phyloP scores from a whole-genome alignment of 2,797 vertebrate genomes.

The Notolabrus celidotus region DNA sequence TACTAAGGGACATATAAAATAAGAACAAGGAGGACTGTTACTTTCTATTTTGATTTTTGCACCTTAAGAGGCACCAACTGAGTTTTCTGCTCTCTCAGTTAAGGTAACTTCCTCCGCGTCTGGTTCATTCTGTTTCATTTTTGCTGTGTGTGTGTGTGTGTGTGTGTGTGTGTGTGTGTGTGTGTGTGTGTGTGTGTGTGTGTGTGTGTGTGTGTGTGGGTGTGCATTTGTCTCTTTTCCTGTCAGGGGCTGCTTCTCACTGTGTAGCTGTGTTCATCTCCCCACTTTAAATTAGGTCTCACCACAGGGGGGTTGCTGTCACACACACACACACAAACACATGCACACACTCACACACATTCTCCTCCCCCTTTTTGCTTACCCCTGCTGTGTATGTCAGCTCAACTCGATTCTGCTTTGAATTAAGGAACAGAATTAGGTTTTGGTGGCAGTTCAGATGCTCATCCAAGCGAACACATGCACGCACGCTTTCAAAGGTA shows the following conservation, averaged over 20 bases:
- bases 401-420: slow-evolving; percentile 72
- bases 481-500: slow-evolving; percentile 22
- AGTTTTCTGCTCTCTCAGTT: slow-evolving; percentile 41
- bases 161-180: not conserved
- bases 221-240: slow-evolving; percentile 51
- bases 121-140: slow-evolving; percentile 48
- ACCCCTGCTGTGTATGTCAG: slow-evolving; percentile 76
- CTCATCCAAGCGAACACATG: slow-evolving; percentile 8
- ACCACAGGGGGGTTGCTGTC: slow-evolving; percentile 76
- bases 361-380: slow-evolving; percentile 36
- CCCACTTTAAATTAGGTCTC: slow-evolving; percentile 83
- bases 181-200: not conserved
- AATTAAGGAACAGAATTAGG: slow-evolving; percentile 77
- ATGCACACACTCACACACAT: slow-evolving; percentile 20
- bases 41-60: slow-evolving; percentile 51
- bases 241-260: slow-evolving; percentile 68
- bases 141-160: slow-evolving; percentile 19
- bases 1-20: slow-evolving; percentile 17
- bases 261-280: slow-evolving; percentile 77
- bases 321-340: slow-evolving; percentile 34
- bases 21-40: slow-evolving; percentile 29
- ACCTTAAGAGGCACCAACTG: slow-evolving; percentile 44
- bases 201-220: not conserved
- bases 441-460: slow-evolving; percentile 64
- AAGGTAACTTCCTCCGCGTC: slow-evolving; percentile 59